phyloP scores from a whole-genome alignment of 2,797 vertebrate genomes.

The Muscicapa striata region DNA sequence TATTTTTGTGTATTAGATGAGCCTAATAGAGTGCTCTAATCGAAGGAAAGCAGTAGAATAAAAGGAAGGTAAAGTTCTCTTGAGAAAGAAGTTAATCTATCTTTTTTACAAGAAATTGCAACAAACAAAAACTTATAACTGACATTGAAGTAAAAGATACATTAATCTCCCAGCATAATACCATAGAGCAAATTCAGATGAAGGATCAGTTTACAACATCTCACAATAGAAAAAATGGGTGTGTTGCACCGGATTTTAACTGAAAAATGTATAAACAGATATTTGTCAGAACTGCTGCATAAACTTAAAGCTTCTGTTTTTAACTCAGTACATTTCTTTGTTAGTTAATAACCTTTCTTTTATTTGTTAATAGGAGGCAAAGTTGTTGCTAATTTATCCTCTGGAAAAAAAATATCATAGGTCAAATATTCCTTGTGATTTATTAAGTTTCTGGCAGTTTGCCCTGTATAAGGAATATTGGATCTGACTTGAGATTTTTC shows the following conservation, averaged over 20 bases:
- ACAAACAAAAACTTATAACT: fast-evolving
- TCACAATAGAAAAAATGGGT: background rate
- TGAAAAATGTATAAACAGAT: background rate
- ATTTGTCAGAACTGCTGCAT: background rate
- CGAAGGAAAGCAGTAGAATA: background rate
- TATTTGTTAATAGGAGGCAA: background rate
- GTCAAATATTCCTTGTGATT: background rate
- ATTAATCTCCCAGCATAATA: background rate
- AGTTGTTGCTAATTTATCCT: background rate
- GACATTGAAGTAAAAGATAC: background rate
- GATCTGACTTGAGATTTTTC: background rate
- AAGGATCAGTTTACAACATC: background rate
- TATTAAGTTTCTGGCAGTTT: background rate
- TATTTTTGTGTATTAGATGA: background rate
- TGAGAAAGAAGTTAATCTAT: background rate
- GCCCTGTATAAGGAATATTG: background rate
- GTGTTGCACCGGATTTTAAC: background rate
- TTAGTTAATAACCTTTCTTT: background rate
- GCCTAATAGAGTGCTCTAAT: background rate
- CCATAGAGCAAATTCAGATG: background rate
- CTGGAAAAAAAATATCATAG: background rate
- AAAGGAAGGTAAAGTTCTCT: background rate
- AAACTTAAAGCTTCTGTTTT: background rate
- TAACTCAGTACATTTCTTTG: background rate
- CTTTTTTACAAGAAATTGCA: background rate